Percentiles rank a stretch among this genome's conserved stretches.
Conservation (phyloP, 2,113 vertebrate species). For the Apodemus sylvaticus region DNA sequence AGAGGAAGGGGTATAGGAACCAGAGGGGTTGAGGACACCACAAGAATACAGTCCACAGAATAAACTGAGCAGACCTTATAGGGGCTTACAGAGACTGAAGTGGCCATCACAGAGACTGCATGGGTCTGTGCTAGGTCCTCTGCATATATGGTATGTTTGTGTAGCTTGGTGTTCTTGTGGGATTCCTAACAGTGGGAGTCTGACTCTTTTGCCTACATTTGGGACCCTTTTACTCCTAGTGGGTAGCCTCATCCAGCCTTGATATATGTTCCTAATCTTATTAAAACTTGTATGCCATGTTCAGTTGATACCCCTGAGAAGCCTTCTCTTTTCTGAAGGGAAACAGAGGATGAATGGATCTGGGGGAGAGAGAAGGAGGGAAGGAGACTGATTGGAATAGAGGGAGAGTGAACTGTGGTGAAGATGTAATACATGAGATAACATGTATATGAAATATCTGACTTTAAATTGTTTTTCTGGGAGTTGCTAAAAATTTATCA, state of each 20-base stretch:
- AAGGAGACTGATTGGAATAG: neutral
- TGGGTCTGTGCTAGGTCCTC: neutral
- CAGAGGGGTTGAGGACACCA: too few species aligned
- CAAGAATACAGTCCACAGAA: neutral
- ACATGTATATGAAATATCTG: neutral
- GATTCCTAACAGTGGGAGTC: neutral
- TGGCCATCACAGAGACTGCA: neutral
- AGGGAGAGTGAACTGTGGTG: neutral
- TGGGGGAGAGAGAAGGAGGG: neutral
- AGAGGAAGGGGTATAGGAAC: too few species aligned
- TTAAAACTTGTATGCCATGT: neutral
- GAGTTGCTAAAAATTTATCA: conserved; percentile 31
- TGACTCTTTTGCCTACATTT: neutral
- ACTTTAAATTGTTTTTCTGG: conserved; percentile 28
- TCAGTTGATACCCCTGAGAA: neutral
- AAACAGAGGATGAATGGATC: neutral
- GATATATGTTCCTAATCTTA: neutral
- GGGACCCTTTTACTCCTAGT: neutral
- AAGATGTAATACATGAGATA: neutral
- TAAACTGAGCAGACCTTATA: neutral
- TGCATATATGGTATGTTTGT: neutral
- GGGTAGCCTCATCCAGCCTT: neutral
- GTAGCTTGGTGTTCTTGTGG: neutral
- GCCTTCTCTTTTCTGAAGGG: neutral
- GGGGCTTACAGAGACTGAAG: neutral